Base-by-base conservation (phyloP, 2,888 invertebrate genomes). In the Diarsia dahlii region DNA sequence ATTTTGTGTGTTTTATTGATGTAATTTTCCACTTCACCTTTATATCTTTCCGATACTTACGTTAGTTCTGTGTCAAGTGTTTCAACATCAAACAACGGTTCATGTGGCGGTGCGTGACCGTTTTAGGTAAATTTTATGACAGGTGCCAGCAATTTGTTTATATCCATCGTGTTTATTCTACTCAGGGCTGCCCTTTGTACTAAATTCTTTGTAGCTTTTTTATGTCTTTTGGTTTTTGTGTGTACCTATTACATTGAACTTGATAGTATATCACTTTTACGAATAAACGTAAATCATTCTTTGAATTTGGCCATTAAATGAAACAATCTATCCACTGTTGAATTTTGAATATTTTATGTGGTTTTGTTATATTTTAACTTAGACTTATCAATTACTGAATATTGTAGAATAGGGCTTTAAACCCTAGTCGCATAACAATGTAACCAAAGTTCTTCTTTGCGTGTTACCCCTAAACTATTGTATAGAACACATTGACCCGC, bases 401-500 rank as follows among this genome's bases (percentile, higher is more conserved):
- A 28, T 50, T 71, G 13, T 10, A 56, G 3, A 13, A 13, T n/a
- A 23, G 9, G 2, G 20, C 0, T 45, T 45, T 13, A 34, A 71
- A 66, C 46, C 28, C 1, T 56, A 39, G 58, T 45, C 6, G 50
- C 68, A 60, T 74, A 10, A 3, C 45, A 58, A 5, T 46, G 5
- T 28, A 46, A 45, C 15, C 39, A 60, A 60, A n/a, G 13, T 34
- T 46, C 10, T 46, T 50, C n/a, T 74, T 73, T 45, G 28, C 45
- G 34, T 77, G 75, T 34, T 52, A 56, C 28, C 81, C 56, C 63
- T 77, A 13, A 78, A 52, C 58, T 48, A 10, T 69, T 54, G 12
- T 48, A 34, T 82, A 86, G 80, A 88, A 87, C 83, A 81, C 88
- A 84, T 87, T 87, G 87, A 89, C 85, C 90, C 76, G 85, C 80